Evolutionary conservation across 2,888 invertebrate genomes (phyloP), one percentile per base, ranked within the genome.

Genomic region (Monochamus alternatus): DNA sequence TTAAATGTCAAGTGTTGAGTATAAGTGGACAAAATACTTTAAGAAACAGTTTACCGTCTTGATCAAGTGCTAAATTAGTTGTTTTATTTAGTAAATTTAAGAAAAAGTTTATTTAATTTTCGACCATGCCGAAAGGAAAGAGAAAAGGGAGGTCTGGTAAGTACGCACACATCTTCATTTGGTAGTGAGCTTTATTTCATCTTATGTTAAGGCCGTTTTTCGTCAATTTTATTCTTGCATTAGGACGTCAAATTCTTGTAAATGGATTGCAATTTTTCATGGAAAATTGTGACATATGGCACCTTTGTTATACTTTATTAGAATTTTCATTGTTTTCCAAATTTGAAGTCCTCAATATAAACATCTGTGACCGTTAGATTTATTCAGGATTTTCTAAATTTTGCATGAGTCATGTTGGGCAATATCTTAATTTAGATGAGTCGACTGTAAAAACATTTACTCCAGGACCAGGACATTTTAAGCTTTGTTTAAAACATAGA

Each of bases 1-100:
- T 92, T 93, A 92, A 91, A 91, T 93, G 93, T 92, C 91, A 91
- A 92, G 93, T 92, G 90, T 90, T 91, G 90, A 92, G 92, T 92
- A 92, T 91, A 92, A 91, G 91, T 90, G 92, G 91, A 91, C 92
- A 91, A 93, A 92, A 92, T 91, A 92, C 91, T 91, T 92, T 92
- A 92, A 90, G 91, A 88, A 93, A 94, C 92, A 93, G 92, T 93
- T 92, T 93, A 91, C 94, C 94, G 89, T 95, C 94, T 93, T 95
- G 94, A 94, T 94, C 92, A 90, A 92, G 92, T 91, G 90, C 90
- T 89, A 89, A 89, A 88, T 90, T 90, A 89, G 89, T 90, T 90
- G 91, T 91, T 89, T 90, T 88, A 87, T 90, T 90, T 88, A 90
- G 90, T 90, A 89, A 90, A 90, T 90, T 89, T 89, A 89, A 87